These are phyloP conservation scores for Malurus splendens DNA, from an alignment of 2,797 vertebrate species.

Conservation along the genomic window DNA sequence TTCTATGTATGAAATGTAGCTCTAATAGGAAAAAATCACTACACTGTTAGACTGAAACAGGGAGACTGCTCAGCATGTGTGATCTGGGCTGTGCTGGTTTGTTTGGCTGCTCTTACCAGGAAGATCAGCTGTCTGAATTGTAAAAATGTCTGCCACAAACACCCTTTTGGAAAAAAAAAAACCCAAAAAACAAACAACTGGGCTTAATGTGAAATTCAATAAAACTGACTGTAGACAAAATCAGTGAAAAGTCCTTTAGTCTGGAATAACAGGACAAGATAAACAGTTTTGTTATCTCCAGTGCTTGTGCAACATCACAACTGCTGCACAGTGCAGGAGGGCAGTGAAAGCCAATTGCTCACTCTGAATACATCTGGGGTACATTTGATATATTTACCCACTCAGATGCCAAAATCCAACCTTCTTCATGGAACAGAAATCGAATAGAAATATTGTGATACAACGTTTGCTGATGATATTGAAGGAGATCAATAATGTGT, in stretches of 20 bases:
- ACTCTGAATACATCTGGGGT: neutral
- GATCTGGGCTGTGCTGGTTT: neutral
- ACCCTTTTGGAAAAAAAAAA: neutral
- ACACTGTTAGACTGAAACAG: neutral
- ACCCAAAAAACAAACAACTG: fast-evolving
- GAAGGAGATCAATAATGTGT: neutral
- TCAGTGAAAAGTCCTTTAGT: constrained; percentile 8
- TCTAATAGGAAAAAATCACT: fast-evolving
- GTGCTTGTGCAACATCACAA: neutral
- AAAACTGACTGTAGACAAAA: neutral
- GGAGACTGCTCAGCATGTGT: neutral
- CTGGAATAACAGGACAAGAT: neutral
- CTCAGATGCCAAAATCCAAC: neutral
- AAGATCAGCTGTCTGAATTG: neutral
- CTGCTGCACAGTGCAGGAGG: neutral
- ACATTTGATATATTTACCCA: neutral
- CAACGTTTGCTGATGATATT: neutral
- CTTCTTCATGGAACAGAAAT: neutral
- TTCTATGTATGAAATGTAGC: neutral
- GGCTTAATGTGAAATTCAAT: neutral
- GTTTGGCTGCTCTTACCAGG: neutral
- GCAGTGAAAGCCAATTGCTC: neutral
- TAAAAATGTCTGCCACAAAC: neutral
- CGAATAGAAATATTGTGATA: neutral
- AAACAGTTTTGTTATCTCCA: neutral